Evolutionary conservation across 2,113 vertebrate genomes (phyloP).

Genomic region (Maccullochella peelii): DNA sequence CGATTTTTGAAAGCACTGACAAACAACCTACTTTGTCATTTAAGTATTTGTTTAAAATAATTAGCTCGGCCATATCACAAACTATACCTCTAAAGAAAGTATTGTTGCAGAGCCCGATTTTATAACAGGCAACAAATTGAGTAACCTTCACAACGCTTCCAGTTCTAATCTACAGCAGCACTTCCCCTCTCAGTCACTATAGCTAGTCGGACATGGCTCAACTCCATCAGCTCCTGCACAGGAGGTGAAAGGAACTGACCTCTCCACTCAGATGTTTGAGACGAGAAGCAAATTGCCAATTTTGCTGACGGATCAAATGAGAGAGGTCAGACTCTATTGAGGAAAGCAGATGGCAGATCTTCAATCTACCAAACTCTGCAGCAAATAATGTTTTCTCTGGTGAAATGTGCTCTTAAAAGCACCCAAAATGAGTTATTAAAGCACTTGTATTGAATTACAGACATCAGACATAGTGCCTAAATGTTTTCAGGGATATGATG

Average conservation of each 20-base stretch:
- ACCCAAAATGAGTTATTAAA: conserved; percentile 10
- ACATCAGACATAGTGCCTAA: not conserved
- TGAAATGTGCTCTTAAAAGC: conserved; percentile 5
- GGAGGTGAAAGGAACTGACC: conserved; percentile 45
- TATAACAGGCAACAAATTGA: not conserved
- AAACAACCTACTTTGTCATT: not conserved
- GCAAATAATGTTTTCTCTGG: not conserved
- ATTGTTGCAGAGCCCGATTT: not conserved
- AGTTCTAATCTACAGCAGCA: conserved; percentile 1
- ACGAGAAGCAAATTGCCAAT: conserved; percentile 41
- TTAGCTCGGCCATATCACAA: not conserved
- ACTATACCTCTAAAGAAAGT: not conserved
- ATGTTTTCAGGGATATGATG: conserved; percentile 12
- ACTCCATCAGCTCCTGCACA: conserved; percentile 21
- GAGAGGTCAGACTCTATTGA: conserved; percentile 16
- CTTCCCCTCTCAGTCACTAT: not conserved
- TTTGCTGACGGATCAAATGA: conserved; percentile 41
- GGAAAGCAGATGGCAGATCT: conserved; percentile 28
- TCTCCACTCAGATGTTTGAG: conserved; percentile 3
- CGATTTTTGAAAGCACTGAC: not conserved
- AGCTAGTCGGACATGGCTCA: not conserved
- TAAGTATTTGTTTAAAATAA: not conserved
- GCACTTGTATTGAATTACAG: not conserved
- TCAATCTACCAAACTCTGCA: not conserved
- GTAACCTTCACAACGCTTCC: not conserved